phyloP scores from a whole-genome alignment of 2,888 invertebrate genomes.

The Caenorhabditis becei region DNA sequence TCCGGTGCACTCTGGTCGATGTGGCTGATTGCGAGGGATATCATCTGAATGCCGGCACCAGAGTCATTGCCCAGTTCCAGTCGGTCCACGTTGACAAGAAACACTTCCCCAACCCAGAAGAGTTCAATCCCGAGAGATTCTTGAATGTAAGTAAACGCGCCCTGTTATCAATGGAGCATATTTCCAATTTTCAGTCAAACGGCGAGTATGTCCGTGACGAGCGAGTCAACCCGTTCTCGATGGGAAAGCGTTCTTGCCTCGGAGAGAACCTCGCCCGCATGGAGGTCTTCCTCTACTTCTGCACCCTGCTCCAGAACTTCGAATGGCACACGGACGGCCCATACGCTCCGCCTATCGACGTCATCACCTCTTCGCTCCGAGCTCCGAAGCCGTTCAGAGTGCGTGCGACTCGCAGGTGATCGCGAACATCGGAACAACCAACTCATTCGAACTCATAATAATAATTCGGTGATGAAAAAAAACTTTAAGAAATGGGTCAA shows the following conservation, averaged over 20 bases:
- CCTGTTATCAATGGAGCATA: neutral
- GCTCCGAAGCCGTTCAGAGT: conserved; percentile 62
- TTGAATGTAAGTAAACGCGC: conserved; percentile 44
- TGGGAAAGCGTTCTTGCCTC: conserved; percentile 64
- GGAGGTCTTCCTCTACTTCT: conserved; percentile 68
- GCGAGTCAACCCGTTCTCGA: conserved; percentile 64
- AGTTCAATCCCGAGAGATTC: conserved; percentile 60
- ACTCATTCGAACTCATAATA: conserved; percentile 27
- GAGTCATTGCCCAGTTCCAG: conserved; percentile 65
- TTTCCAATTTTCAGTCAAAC: conserved; percentile 34
- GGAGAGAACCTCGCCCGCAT: conserved; percentile 66
- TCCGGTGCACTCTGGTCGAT: conserved; percentile 58
- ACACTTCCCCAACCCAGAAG: conserved; percentile 59
- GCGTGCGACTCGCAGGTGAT: conserved; percentile 46
- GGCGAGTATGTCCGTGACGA: conserved; percentile 65
- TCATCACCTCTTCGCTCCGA: conserved; percentile 64
- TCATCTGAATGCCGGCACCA: conserved; percentile 54
- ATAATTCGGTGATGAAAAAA: conserved; percentile 9
- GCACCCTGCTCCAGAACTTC: conserved; percentile 65
- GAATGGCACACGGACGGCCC: conserved; percentile 55
- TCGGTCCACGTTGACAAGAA: conserved; percentile 65
- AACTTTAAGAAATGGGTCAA: conserved; percentile 27
- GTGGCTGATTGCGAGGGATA: conserved; percentile 61
- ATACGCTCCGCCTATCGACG: conserved; percentile 54
- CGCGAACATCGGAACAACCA: conserved; percentile 3